phyloP scores from a whole-genome alignment of 2,797 vertebrate genomes.

The Oreochromis mossambicus region DNA sequence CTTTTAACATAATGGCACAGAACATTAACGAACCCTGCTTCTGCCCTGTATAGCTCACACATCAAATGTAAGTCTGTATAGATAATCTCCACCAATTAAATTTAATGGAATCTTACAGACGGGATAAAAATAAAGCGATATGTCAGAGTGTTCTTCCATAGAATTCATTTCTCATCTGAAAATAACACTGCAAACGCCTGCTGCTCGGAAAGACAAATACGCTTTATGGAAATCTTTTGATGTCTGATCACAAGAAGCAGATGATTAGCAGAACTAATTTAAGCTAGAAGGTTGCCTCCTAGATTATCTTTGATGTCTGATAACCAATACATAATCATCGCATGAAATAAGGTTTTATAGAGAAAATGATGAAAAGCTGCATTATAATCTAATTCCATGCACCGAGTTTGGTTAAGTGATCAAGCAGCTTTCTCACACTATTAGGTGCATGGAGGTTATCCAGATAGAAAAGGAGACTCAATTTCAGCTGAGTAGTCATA shows the following conservation, averaged over 20 bases:
- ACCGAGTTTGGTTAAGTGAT: constrained; percentile 21
- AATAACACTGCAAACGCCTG: not conserved
- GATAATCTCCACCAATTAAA: constrained; percentile 11
- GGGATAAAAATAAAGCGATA: constrained; percentile 17
- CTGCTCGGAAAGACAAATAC: constrained; percentile 25
- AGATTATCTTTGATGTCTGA: constrained; percentile 50
- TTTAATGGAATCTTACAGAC: constrained; percentile 3
- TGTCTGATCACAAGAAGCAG: constrained; percentile 52
- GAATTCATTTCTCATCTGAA: constrained; percentile 5
- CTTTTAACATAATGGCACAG: not conserved
- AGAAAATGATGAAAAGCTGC: constrained; percentile 35
- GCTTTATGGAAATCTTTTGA: constrained; percentile 44
- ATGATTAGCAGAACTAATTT: constrained; percentile 51
- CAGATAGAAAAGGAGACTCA: constrained; percentile 48
- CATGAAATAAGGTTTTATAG: constrained; percentile 38
- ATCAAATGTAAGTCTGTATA: not conserved
- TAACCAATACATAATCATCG: constrained; percentile 39
- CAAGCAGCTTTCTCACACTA: constrained; percentile 38
- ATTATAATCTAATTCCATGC: constrained; percentile 31
- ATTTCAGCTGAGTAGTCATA: constrained; percentile 63
- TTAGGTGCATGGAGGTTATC: constrained; percentile 58
- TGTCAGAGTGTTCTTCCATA: not conserved
- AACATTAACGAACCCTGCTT: not conserved
- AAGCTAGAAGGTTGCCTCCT: constrained; percentile 4
- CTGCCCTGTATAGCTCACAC: not conserved